These are phyloP conservation scores for Erpornis zantholeuca DNA, from an alignment of 2,113 vertebrate species.

Conservation along the genomic window DNA sequence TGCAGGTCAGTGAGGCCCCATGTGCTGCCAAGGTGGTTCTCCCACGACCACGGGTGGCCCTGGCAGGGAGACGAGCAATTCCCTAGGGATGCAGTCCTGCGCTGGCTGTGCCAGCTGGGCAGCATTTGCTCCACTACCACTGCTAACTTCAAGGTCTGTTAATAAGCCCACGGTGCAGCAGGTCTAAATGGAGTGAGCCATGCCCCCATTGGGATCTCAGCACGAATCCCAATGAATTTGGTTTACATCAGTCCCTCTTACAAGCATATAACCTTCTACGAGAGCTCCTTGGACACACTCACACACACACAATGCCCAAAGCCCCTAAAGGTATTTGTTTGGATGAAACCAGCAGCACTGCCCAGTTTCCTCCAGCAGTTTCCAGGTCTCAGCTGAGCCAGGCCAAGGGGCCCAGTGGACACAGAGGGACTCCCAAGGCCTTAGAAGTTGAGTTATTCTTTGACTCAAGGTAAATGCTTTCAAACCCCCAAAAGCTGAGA, in stretches of 20 bases:
- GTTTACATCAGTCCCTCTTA: background rate
- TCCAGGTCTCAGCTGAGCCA: background rate
- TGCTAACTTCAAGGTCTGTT: background rate
- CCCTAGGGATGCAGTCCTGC: background rate
- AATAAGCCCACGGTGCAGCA: background rate
- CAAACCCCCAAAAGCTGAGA: background rate
- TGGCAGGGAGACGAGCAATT: accelerated
- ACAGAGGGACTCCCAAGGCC: background rate
- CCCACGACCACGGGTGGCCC: accelerated
- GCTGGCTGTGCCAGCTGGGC: background rate
- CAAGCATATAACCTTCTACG: background rate
- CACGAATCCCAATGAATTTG: background rate
- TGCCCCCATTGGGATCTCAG: background rate
- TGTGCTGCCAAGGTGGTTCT: background rate
- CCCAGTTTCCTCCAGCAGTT: background rate
- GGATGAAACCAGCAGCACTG: background rate
- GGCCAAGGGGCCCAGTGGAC: background rate
- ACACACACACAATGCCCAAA: background rate
- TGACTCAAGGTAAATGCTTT: background rate
- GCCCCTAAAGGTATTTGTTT: background rate
- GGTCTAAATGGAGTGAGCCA: background rate
- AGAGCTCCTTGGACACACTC: background rate
- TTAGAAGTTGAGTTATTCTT: background rate
- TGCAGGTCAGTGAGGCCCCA: background rate
- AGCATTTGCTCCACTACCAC: background rate